These are phyloP conservation scores for Calyptommatus sinebrachiatus DNA, from an alignment of 2,113 vertebrate genomes.

Conservation along the genomic window DNA sequence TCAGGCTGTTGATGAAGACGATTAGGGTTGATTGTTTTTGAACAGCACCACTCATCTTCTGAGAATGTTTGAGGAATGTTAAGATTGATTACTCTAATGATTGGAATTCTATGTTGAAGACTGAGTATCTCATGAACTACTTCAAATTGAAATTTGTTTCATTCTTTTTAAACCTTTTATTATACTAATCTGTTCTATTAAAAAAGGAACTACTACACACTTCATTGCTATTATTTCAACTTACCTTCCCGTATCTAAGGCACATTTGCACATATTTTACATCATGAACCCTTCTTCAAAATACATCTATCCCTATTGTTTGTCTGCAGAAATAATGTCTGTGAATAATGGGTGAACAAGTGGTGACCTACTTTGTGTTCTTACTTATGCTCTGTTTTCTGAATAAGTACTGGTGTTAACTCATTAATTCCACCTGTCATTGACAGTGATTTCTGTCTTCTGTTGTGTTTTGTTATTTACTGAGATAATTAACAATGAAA, in stretches of 20 bases:
- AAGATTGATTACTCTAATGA: background rate
- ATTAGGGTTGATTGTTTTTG: background rate
- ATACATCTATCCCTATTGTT: background rate
- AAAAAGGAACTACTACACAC: background rate
- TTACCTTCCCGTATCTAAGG: background rate
- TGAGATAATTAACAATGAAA: background rate
- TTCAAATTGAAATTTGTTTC: too few species aligned
- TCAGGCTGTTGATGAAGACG: background rate
- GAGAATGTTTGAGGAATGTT: background rate
- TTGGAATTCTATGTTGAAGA: background rate
- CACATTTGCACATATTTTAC: background rate
- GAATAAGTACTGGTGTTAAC: background rate
- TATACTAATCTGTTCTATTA: too few species aligned
- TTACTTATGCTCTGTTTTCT: background rate
- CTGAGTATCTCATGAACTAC: background rate
- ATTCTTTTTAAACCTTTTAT: too few species aligned
- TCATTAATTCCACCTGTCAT: background rate
- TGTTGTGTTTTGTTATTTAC: constrained; percentile 14
- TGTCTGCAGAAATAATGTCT: background rate
- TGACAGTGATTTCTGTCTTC: background rate
- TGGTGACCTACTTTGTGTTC: background rate
- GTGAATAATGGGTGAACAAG: background rate
- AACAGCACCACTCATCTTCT: background rate
- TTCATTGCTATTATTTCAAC: background rate
- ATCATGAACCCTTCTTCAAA: background rate